Percentiles rank a stretch among this genome's conserved stretches.
phyloP scores from a whole-genome alignment of 2,888 invertebrate species.

The Spodoptera exigua region DNA sequence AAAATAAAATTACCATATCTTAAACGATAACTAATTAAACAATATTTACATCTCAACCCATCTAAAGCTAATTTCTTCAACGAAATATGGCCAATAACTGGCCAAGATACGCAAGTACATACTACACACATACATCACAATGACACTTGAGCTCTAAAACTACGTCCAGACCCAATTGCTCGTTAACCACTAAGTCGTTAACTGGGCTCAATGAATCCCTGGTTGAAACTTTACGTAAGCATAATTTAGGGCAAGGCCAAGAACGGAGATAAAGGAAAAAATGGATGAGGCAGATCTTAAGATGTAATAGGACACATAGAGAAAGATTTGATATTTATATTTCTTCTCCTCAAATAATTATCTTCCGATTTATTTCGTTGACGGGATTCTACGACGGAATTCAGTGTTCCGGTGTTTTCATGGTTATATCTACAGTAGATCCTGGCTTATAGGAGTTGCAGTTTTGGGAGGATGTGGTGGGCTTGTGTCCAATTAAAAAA shows the following conservation, averaged over 20 bases:
- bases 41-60: not conserved
- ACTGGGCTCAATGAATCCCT: conserved; percentile 61
- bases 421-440: too few relatives aligned
- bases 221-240: conserved; percentile 54
- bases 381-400: too few relatives aligned
- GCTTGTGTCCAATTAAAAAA: too few relatives aligned
- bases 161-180: conserved; percentile 55
- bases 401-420: too few relatives aligned
- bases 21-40: too few relatives aligned
- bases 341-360: too few relatives aligned
- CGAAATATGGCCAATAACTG: conserved; percentile 1
- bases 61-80: conserved; percentile 7
- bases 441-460: too few relatives aligned
- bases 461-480: too few relatives aligned
- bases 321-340: too few relatives aligned
- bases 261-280: conserved; percentile 22
- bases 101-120: not conserved
- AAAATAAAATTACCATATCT: too few relatives aligned
- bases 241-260: conserved; percentile 59
- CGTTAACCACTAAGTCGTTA: conserved; percentile 59
- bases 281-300: conserved; percentile 15
- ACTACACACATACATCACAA: conserved; percentile 24
- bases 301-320: not conserved
- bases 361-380: too few relatives aligned
- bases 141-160: conserved; percentile 32